A percentile compares a stretch with the other conserved stretches of the same genome.
phyloP scores from a whole-genome alignment of 1,140 invertebrate genomes.

The Drosophila sulfurigaster region DNA sequence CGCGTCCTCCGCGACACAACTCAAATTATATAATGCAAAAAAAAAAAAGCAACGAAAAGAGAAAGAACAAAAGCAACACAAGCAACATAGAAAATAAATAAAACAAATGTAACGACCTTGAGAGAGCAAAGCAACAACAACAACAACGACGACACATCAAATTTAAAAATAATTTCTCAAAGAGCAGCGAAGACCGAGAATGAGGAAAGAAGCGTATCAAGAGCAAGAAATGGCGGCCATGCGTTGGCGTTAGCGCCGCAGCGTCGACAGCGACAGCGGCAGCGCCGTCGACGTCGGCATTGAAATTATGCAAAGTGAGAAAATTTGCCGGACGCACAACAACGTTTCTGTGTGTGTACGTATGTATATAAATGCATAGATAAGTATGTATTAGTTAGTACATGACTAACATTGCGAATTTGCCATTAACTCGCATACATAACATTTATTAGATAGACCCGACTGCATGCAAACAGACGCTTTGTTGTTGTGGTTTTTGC shows the following conservation, averaged over 20 bases:
- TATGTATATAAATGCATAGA: constrained; percentile 24
- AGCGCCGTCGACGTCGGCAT: constrained; percentile 39
- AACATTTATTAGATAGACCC: not conserved
- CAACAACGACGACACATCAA: constrained; percentile 59
- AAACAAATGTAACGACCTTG: constrained; percentile 81
- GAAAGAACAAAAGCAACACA: constrained; percentile 39
- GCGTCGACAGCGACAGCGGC: constrained; percentile 34
- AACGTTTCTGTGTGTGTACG: constrained; percentile 11
- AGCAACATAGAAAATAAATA: constrained; percentile 61
- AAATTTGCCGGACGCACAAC: constrained; percentile 50
- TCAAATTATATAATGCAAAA: constrained; percentile 75
- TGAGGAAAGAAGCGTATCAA: constrained; percentile 54
- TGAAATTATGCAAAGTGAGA: constrained; percentile 74
- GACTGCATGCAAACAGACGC: constrained; percentile 16
- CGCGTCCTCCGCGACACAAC: constrained; percentile 58
- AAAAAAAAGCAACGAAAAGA: constrained; percentile 22
- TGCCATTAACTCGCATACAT: constrained; percentile 27
- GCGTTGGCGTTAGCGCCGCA: constrained; percentile 49
- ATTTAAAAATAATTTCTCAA: constrained; percentile 82
- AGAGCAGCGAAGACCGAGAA: constrained; percentile 56
- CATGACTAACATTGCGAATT: constrained; percentile 22
- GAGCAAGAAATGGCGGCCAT: constrained; percentile 64
- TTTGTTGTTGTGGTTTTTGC: not conserved
- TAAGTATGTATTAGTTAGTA: not conserved
- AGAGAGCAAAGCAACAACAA: constrained; percentile 52